These are phyloP conservation scores for Danaus melanippus DNA, from an alignment of 1,140 invertebrate species.

Conservation along the genomic window DNA sequence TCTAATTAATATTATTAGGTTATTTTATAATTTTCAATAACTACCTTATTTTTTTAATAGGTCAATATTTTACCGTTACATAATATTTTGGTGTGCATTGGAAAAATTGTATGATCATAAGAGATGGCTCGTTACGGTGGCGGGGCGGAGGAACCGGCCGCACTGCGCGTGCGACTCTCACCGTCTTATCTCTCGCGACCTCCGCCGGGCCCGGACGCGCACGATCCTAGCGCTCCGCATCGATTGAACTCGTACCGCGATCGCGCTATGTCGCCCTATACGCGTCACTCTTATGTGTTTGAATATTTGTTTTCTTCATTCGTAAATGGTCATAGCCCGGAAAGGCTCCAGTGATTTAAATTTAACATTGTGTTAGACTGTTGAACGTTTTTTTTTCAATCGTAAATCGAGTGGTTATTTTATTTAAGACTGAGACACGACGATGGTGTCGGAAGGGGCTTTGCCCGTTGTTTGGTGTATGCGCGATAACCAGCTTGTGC, in stretches of 20 bases:
- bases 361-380: constrained; percentile 21
- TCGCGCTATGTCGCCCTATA: constrained; percentile 58
- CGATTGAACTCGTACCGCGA: constrained; percentile 40
- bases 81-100: constrained; percentile 56
- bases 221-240: constrained; percentile 46
- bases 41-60: constrained; percentile 30
- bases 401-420: constrained; percentile 20
- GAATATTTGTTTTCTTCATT: constrained; percentile 42
- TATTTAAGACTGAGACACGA: constrained; percentile 29
- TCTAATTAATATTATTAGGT: no score
- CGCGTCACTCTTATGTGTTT: constrained; percentile 46
- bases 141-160: constrained; percentile 45
- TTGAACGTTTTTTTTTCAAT: constrained; percentile 10
- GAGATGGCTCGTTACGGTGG: constrained; percentile 42
- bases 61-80: constrained; percentile 58
- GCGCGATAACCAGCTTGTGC: constrained; percentile 76
- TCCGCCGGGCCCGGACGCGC: constrained; percentile 60
- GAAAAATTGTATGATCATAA: constrained; percentile 53
- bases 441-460: constrained; percentile 74
- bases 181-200: constrained; percentile 70
- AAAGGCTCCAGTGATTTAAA: constrained; percentile 45
- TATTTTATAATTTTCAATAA: not conserved
- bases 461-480: constrained; percentile 76
- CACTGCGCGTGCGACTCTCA: constrained; percentile 65
- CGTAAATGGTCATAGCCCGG: constrained; percentile 40